phyloP scores from a whole-genome alignment of 2,797 vertebrate species.

The Cyclopterus lumpus region DNA sequence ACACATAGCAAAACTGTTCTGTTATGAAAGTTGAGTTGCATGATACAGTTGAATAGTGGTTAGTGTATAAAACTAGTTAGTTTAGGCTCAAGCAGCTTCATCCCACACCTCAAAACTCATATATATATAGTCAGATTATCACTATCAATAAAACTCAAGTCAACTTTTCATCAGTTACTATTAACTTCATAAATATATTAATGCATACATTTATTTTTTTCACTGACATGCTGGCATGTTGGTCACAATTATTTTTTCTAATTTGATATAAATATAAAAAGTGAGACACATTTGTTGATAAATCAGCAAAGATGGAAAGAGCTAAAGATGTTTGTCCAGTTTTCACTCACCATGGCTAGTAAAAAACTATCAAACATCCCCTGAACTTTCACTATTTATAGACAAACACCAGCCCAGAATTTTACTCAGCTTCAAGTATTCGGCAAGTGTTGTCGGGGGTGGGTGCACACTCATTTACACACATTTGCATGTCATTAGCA shows the following conservation, averaged over 20 bases:
- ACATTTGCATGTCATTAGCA: conserved; percentile 88
- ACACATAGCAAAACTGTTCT: conserved; percentile 50
- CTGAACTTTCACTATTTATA: conserved; percentile 80
- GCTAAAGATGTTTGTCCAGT: conserved; percentile 3
- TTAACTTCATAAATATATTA: conserved; percentile 4
- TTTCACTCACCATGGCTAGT: conserved; percentile 37
- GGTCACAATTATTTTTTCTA: not conserved
- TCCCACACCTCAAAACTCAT: not conserved
- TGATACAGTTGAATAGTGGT: conserved; percentile 34
- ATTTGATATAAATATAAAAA: conserved; percentile 4
- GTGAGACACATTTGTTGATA: not conserved
- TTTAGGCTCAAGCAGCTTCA: conserved; percentile 23
- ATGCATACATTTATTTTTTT: not conserved
- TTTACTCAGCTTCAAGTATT: conserved; percentile 73
- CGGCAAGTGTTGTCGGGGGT: conserved; percentile 71
- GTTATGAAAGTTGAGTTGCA: conserved; percentile 28
- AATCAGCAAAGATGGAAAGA: not conserved
- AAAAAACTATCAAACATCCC: conserved; percentile 69
- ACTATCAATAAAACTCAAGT: not conserved
- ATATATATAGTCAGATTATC: conserved; percentile 4
- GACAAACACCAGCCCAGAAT: conserved; percentile 71
- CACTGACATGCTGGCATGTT: not conserved
- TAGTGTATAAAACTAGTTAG: conserved; percentile 34
- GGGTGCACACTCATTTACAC: conserved; percentile 82
- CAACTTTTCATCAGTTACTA: conserved; percentile 12